Percentiles rank a stretch among this genome's conserved stretches.
phyloP scores from a whole-genome alignment of 2,888 invertebrate genomes.

The Temnothorax unifasciatus region DNA sequence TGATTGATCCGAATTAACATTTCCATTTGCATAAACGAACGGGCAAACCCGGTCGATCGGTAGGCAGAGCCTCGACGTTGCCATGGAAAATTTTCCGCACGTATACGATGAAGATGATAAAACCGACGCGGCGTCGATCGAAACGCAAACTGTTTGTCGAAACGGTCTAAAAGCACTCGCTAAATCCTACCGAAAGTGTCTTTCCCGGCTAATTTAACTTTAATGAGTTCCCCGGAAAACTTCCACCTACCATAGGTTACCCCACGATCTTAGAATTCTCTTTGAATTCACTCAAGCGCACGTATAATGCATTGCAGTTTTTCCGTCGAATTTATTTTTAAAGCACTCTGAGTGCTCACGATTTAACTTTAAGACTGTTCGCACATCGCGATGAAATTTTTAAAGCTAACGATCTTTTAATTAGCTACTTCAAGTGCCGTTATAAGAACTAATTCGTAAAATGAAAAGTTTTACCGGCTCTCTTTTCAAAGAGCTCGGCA shows the following conservation, averaged over 20 bases:
- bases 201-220: conserved; percentile 32
- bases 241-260: not conserved
- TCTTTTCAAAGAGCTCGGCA: not conserved
- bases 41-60: not conserved
- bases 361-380: conserved; percentile 12
- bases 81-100: conserved; percentile 38
- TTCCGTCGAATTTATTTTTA: conserved; percentile 9
- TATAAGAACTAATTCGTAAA: not conserved
- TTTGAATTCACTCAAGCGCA: not conserved
- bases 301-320: not conserved
- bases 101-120: conserved; percentile 8
- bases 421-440: not conserved
- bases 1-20: conserved; percentile 57
- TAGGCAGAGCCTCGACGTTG: not conserved
- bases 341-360: not conserved
- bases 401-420: not conserved
- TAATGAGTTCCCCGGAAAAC: conserved; percentile 8
- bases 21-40: conserved; percentile 53
- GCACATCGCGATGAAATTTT: not conserved
- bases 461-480: not conserved
- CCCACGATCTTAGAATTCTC: conserved; percentile 4
- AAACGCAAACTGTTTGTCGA: not conserved
- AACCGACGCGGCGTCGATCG: not conserved
- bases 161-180: not conserved
- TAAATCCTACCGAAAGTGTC: conserved; percentile 1